Conservation (phyloP, 2,113 vertebrate genomes). For the Amphiprion percula region DNA sequence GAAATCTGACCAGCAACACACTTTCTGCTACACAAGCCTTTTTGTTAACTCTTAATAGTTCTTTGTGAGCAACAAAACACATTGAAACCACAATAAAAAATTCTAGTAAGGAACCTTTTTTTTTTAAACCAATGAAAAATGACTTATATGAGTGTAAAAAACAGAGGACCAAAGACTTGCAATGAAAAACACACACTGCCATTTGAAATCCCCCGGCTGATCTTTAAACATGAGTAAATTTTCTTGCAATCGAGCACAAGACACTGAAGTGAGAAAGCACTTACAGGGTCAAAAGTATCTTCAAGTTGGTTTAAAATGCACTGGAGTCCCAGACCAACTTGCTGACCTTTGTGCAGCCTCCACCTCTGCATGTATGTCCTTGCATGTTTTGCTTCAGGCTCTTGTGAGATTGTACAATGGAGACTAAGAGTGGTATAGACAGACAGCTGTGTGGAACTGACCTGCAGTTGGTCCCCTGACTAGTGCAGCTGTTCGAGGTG, state of each 20-base stretch:
- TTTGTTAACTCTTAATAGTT: not conserved
- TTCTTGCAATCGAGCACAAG: not conserved
- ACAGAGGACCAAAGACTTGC: too few relatives aligned
- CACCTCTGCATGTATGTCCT: conserved; percentile 13
- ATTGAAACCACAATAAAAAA: not conserved
- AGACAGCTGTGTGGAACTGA: conserved; percentile 83
- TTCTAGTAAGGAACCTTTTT: too few relatives aligned
- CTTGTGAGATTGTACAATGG: conserved; percentile 13
- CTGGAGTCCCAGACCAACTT: conserved; percentile 10
- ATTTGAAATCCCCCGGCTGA: not conserved
- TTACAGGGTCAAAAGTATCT: conserved; percentile 7
- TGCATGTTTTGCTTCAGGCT: conserved; percentile 27
- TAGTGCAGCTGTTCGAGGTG: conserved; percentile 84
- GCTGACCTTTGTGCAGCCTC: not conserved
- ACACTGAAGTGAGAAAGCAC: not conserved
- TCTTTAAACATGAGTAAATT: not conserved
- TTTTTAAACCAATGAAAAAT: too few relatives aligned
- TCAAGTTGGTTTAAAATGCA: conserved; percentile 8
- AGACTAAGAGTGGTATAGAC: conserved; percentile 26
- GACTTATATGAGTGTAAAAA: too few relatives aligned
- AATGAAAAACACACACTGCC: not conserved
- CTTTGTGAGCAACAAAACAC: not conserved
- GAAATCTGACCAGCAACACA: not conserved
- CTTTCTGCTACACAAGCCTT: not conserved
- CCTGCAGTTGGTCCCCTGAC: conserved; percentile 84